Base-by-base conservation (phyloP, 2,113 vertebrate genomes). In the Geococcyx californianus region DNA sequence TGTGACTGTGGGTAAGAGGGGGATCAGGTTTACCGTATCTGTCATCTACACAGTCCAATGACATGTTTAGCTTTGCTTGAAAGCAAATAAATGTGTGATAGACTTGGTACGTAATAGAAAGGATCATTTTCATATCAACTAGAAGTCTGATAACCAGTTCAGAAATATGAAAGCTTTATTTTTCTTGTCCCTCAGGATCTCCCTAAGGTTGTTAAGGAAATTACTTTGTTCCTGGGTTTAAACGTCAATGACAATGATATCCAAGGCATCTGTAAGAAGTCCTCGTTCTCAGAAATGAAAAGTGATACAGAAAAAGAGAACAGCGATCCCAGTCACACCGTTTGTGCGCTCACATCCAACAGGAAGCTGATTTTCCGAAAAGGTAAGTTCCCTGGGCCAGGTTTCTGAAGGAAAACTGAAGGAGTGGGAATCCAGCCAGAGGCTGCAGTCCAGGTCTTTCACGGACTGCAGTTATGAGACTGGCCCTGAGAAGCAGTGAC, bases 281-380 rank as follows among this genome's bases (percentile, higher is more conserved):
- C 95, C 1, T 98, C 98, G 0, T 98, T 98, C 93, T 96, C 69
- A 14, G 96, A 97, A 94, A 98, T 98, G 98, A 98, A 98, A 93
- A 97, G 5, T 1, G 89, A 97, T 7, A 86, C 94, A 5, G 91
- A 95, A 24, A 98, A 97, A 79, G 97, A 97, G 42, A 98, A 97
- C 26, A 62, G 16, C 0, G 70, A 98, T 21, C 84, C 94, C 18
- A 97, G 16, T 38, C 91, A 96, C 83, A 98, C 97, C 0, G 96
- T 98, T 55, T 98, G 97, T 42, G 56, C 94, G 3, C 97, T 98
- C 73, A 98, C 97, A 13, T 96, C 97, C 86, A 96, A 97, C 75
- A 96, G 78, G 73, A 97, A 74, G 54, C 85, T 98, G 56, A 90
- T 98, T 58, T 98, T 98, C 94, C 73, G 97, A 3, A 98, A 98